Conservation (phyloP, 2,888 invertebrate genomes). For the Podotricha telesiphe region DNA sequence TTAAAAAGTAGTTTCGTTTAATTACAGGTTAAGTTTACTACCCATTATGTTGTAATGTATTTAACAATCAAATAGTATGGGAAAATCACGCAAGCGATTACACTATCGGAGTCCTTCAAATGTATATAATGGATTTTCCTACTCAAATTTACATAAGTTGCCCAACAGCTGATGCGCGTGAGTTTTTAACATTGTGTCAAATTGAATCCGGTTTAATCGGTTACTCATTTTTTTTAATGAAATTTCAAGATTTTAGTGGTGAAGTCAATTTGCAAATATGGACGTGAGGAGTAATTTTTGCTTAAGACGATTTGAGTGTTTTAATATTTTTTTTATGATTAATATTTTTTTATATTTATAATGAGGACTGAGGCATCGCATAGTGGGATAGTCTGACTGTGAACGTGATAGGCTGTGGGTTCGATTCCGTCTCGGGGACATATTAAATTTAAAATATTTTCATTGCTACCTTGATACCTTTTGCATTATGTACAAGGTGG, state of each 20-base stretch:
- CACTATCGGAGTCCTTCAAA: conserved; percentile 33
- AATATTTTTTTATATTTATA: too few relatives aligned
- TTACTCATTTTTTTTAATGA: conserved; percentile 26
- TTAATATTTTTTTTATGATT: not conserved
- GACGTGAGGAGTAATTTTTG: too few relatives aligned
- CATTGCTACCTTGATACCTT: too few relatives aligned
- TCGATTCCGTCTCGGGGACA: too few relatives aligned
- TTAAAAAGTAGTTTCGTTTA: not conserved
- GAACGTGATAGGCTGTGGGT: too few relatives aligned
- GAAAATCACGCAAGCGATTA: conserved; percentile 38
- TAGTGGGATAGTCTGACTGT: too few relatives aligned
- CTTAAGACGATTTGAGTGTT: not conserved
- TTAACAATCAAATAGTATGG: conserved; percentile 36
- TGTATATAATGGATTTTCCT: conserved; percentile 37
- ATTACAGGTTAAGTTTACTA: conserved; percentile 5
- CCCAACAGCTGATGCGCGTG: conserved; percentile 37
- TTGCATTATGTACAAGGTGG: too few relatives aligned
- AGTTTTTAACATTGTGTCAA: conserved; percentile 28
- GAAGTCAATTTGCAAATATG: not conserved
- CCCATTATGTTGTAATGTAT: conserved; percentile 20
- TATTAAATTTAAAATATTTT: too few relatives aligned
- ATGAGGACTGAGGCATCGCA: too few relatives aligned
- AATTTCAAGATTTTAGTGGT: not conserved
- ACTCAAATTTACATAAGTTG: conserved; percentile 37
- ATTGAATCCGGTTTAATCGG: conserved; percentile 36